phyloP scores from a whole-genome alignment of 1,140 invertebrate genomes.

The Acromyrmex charruanus region DNA sequence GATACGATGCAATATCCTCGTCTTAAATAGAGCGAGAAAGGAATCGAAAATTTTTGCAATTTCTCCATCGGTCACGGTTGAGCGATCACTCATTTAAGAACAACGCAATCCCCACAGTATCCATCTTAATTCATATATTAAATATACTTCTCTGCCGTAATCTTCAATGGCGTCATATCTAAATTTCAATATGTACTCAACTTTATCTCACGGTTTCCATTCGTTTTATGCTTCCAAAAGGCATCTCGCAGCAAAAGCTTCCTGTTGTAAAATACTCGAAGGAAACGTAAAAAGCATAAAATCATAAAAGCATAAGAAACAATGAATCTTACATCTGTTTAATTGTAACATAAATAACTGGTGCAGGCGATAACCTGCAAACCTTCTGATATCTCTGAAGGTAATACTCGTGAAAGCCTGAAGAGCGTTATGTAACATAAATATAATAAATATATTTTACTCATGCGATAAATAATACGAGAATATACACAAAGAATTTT shows the following conservation, averaged over 20 bases:
- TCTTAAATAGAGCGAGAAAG: constrained; percentile 52
- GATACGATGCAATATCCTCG: neutral
- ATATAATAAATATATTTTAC: neutral
- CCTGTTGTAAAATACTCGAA: neutral
- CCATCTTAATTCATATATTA: constrained; percentile 39
- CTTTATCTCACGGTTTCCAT: neutral
- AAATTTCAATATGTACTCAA: constrained; percentile 27
- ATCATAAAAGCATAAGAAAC: neutral
- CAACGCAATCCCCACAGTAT: neutral
- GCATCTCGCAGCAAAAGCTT: neutral
- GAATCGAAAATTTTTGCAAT: constrained; percentile 47
- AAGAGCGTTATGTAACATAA: neutral
- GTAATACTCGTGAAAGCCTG: no score
- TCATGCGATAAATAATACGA: neutral
- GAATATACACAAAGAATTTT: neutral
- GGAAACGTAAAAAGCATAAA: neutral
- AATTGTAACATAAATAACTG: no score
- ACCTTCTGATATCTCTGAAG: no score
- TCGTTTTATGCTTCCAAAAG: neutral
- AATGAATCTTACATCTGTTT: neutral
- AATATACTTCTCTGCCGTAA: constrained; percentile 9
- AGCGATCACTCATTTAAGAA: constrained; percentile 52
- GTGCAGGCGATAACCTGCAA: no score
- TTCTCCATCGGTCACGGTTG: constrained; percentile 34
- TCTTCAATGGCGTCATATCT: constrained; percentile 4